A percentile compares a stretch with the other conserved stretches of the same genome.
These are phyloP conservation scores for Cephus rjabovi DNA, from an alignment of 2,888 invertebrate species.

Conservation along the genomic window DNA sequence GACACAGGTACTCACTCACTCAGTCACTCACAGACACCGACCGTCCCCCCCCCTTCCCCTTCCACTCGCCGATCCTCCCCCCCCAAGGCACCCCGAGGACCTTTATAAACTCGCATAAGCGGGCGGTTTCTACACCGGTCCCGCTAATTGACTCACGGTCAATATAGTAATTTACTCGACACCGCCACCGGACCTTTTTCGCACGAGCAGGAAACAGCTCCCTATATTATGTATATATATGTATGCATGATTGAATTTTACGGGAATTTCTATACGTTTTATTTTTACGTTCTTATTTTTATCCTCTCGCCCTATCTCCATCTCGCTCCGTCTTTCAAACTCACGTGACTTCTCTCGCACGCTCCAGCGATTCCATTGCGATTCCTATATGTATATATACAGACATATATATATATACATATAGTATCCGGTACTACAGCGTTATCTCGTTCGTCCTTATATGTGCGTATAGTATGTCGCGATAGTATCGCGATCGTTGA, in stretches of 20 bases:
- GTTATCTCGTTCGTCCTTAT: not conserved
- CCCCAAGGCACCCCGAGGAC: not conserved
- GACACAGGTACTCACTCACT: not conserved
- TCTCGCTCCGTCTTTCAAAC: not conserved
- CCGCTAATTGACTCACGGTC: constrained; percentile 44
- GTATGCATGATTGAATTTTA: not conserved
- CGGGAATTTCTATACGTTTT: not conserved
- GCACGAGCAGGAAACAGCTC: not conserved
- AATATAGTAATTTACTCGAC: constrained; percentile 44
- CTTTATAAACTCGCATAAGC: constrained; percentile 6
- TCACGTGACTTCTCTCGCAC: not conserved
- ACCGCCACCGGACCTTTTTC: constrained; percentile 9
- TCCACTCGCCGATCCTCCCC: not conserved
- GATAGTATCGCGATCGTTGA: not conserved
- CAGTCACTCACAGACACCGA: not conserved
- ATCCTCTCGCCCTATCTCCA: not conserved
- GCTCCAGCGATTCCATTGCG: not conserved
- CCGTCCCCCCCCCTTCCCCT: not conserved
- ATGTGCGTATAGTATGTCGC: not conserved
- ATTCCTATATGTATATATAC: not conserved
- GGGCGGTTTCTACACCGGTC: constrained; percentile 20
- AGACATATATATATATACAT: not conserved
- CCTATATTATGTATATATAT: not conserved
- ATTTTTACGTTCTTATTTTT: not conserved
- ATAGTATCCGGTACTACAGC: not conserved